Evolutionary conservation across 1,140 invertebrate genomes (phyloP).

Genomic region (Drosophila nebulosa): DNA sequence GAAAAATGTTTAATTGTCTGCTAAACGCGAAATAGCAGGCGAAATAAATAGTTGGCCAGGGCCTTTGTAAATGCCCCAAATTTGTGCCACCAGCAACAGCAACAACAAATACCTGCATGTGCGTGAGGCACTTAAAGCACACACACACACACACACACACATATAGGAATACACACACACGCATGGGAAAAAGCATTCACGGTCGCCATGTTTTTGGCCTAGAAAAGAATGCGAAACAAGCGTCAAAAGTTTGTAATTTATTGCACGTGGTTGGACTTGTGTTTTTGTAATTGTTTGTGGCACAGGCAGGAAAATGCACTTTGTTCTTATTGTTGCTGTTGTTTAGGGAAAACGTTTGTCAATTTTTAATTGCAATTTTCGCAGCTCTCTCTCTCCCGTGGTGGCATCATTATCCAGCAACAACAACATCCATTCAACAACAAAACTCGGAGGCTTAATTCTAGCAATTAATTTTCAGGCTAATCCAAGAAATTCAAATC

Average conservation of each 20-base stretch:
- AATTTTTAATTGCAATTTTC: constrained; percentile 59
- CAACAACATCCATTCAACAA: not conserved
- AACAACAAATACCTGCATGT: constrained; percentile 54
- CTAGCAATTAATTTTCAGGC: constrained; percentile 78
- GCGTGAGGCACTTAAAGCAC: constrained; percentile 47
- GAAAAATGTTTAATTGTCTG: constrained; percentile 78
- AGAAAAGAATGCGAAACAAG: constrained; percentile 63
- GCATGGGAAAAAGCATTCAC: not conserved
- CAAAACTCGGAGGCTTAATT: constrained; percentile 58
- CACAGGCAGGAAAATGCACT: constrained; percentile 21
- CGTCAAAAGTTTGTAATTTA: constrained; percentile 74
- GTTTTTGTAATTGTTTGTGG: constrained; percentile 48
- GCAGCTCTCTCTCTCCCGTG: constrained; percentile 21
- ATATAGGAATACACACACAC: constrained; percentile 9
- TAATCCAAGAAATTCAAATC: constrained; percentile 77
- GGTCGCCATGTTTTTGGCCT: constrained; percentile 41
- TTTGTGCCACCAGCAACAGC: constrained; percentile 20
- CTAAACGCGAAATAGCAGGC: constrained; percentile 64
- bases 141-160: constrained; percentile 12
- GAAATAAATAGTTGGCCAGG: constrained; percentile 55
- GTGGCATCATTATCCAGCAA: constrained; percentile 47
- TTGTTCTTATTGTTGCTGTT: constrained; percentile 25
- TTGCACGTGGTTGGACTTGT: constrained; percentile 37
- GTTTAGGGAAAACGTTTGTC: constrained; percentile 43
- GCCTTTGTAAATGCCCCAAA: constrained; percentile 43